Percentiles rank a stretch among this genome's conserved stretches.
Evolutionary conservation across 2,797 vertebrate species (phyloP).

Genomic region (Semaprochilodus insignis): DNA sequence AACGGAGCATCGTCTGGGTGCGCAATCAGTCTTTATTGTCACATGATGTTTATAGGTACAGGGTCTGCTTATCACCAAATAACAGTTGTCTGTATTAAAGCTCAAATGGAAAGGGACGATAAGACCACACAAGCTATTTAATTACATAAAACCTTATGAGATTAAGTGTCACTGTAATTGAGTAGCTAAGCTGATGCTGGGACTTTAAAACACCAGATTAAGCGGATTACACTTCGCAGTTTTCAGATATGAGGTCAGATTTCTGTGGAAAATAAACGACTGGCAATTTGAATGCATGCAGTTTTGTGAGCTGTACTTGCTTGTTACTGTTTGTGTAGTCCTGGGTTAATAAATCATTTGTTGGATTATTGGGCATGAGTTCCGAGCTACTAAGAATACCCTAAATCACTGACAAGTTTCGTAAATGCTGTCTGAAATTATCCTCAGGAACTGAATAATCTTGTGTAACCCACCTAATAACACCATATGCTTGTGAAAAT

Average conservation of each 20-base stretch:
- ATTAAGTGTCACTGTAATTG: no score
- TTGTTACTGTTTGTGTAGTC: neutral
- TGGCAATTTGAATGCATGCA: no score
- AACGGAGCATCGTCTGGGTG: constrained; percentile 43
- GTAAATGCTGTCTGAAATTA: neutral
- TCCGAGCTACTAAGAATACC: neutral
- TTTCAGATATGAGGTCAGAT: neutral
- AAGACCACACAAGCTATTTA: constrained; percentile 9
- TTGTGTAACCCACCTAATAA: neutral
- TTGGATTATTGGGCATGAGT: neutral
- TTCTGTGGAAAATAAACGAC: neutral
- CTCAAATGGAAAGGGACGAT: neutral
- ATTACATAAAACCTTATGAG: neutral
- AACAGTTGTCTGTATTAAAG: constrained; percentile 22
- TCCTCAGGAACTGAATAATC: neutral
- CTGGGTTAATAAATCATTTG: neutral
- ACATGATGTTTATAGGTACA: constrained; percentile 31
- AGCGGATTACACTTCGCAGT: no score
- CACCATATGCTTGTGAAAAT: neutral
- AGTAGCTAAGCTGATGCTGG: neutral
- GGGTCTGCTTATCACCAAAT: constrained; percentile 19
- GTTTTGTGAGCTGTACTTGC: neutral
- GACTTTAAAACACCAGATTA: neutral
- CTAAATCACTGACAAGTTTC: neutral
- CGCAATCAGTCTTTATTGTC: constrained; percentile 40